Percentiles rank a stretch among this genome's conserved stretches.
Conservation (phyloP, 2,113 vertebrate species). For the Calyptomena viridis region DNA sequence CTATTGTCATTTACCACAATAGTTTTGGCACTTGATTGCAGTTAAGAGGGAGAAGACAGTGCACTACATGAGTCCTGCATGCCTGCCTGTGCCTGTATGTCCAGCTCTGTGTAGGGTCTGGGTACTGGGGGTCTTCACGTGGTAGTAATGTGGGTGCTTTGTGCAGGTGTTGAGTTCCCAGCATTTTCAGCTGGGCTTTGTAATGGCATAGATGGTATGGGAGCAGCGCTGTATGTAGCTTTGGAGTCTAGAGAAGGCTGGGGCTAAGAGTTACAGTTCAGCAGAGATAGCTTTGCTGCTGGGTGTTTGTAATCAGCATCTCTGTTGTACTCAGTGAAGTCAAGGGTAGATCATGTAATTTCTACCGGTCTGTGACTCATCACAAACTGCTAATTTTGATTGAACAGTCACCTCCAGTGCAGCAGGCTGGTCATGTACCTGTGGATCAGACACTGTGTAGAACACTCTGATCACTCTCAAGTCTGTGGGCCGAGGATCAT, state of each 20-base stretch:
- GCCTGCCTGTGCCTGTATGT: background rate
- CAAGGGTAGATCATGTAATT: background rate
- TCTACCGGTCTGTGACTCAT: background rate
- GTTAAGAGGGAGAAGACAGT: background rate
- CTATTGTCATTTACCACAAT: background rate
- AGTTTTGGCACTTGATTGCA: background rate
- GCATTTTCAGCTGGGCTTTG: background rate
- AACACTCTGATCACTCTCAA: background rate
- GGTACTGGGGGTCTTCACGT: rapidly evolving
- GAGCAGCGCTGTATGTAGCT: rapidly evolving
- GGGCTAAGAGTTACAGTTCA: background rate
- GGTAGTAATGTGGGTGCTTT: background rate
- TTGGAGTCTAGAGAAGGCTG: background rate
- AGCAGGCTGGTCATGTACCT: background rate
- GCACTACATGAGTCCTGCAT: rapidly evolving
- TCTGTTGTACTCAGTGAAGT: background rate
- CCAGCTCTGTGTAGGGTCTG: rapidly evolving
- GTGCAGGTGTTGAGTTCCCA: background rate
- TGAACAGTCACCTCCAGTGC: background rate
- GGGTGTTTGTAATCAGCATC: background rate
- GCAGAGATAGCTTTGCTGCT: background rate
- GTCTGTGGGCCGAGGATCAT: background rate
- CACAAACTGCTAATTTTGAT: background rate
- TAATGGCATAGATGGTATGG: background rate
- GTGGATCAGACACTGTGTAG: background rate